phyloP scores from a whole-genome alignment of 1,140 invertebrate species.

The Euura saliciscinereae region DNA sequence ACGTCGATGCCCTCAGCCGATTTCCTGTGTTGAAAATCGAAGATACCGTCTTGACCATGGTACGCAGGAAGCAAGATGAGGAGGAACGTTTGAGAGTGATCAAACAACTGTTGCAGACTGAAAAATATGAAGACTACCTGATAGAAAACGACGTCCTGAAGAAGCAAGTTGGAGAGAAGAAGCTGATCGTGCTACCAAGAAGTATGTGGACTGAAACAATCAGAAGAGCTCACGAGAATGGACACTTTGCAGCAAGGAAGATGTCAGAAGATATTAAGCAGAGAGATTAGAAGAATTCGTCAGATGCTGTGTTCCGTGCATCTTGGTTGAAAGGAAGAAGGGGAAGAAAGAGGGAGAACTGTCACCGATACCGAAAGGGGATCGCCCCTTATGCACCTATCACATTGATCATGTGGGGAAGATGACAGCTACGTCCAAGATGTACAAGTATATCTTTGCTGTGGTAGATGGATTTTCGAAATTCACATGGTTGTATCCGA shows the following conservation, averaged over 20 bases:
- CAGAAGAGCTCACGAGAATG: conserved; percentile 18
- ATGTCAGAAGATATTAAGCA: conserved; percentile 16
- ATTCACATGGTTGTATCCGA: conserved; percentile 30
- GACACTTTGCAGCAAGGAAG: conserved; percentile 23
- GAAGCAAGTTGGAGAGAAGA: conserved; percentile 15
- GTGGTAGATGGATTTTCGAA: conserved; percentile 34
- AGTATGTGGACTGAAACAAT: conserved; percentile 20
- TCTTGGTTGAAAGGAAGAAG: conserved; percentile 34
- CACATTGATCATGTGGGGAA: conserved; percentile 43
- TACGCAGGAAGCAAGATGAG: conserved; percentile 14
- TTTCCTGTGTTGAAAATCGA: conserved; percentile 20
- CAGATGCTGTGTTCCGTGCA: conserved; percentile 41
- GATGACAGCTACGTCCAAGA: conserved; percentile 32
- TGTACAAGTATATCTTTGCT: conserved; percentile 36
- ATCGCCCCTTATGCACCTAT: conserved; percentile 36
- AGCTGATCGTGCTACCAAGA: conserved; percentile 23
- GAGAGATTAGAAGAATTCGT: conserved; percentile 43
- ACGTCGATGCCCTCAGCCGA: conserved; percentile 45
- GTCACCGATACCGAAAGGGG: conserved; percentile 39
- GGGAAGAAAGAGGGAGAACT: conserved; percentile 33
- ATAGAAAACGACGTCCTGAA: conserved; percentile 20
- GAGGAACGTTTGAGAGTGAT: conserved; percentile 16
- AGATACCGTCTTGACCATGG: conserved; percentile 1
- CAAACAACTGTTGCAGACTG: background rate
- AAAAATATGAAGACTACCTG: conserved; percentile 6